These are phyloP conservation scores for Homarus americanus DNA, from an alignment of 1,140 invertebrate species.

Conservation along the genomic window DNA sequence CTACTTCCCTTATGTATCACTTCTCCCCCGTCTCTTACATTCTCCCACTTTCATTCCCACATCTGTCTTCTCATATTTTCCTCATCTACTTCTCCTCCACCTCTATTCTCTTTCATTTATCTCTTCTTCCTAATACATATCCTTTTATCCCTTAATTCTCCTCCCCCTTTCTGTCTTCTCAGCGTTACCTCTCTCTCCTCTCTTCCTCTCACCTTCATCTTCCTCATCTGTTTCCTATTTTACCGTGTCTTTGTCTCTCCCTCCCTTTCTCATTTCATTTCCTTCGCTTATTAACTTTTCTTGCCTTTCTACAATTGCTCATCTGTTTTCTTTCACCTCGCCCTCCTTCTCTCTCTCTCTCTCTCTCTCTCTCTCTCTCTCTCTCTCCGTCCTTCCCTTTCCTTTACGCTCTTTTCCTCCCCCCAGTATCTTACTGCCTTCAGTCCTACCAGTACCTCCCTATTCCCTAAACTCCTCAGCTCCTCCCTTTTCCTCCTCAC, in stretches of 20 bases:
- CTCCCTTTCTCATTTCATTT: background rate
- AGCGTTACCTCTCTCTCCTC: background rate
- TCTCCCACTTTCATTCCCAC: background rate
- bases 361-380: slow-evolving; percentile 25
- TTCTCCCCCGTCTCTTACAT: no score
- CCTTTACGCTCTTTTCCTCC: slow-evolving; percentile 29
- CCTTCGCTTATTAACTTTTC: background rate
- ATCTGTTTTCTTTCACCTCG: background rate
- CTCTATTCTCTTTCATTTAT: background rate
- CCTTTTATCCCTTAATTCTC: no score
- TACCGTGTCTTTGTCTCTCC: background rate
- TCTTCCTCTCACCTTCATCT: background rate
- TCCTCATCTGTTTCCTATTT: background rate
- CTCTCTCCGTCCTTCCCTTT: slow-evolving; percentile 26
- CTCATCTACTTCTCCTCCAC: background rate
- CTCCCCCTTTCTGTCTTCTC: background rate
- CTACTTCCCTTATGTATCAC: no score
- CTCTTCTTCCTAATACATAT: no score
- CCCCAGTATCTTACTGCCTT: background rate
- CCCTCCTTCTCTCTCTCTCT: background rate
- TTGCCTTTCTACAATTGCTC: background rate
- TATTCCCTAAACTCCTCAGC: background rate
- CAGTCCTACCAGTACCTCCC: background rate
- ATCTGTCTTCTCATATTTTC: background rate
- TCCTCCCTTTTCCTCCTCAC: background rate